A percentile compares a stretch with the other conserved stretches of the same genome.
phyloP scores from a whole-genome alignment of 2,797 vertebrate genomes.

The Naso thynnoides region DNA sequence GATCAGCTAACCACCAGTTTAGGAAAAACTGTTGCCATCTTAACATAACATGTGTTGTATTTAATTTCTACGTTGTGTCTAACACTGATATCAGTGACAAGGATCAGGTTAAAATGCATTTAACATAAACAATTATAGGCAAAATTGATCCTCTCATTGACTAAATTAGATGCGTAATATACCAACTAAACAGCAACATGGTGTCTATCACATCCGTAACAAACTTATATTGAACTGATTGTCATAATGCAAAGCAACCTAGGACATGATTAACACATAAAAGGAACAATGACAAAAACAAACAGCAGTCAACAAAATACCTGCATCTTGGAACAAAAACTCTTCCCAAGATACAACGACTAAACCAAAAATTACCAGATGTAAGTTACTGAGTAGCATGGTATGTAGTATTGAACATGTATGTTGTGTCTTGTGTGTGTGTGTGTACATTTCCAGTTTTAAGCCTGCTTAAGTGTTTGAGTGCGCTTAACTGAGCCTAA shows the following conservation, averaged over 20 bases:
- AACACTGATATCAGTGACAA: no score
- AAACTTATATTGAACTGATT: neutral
- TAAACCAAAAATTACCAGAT: neutral
- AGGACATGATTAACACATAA: neutral
- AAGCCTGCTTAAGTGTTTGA: no score
- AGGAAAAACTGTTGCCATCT: no score
- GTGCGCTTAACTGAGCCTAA: neutral
- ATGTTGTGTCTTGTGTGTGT: constrained; percentile 5
- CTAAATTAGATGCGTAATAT: no score
- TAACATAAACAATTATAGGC: no score
- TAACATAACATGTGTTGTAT: no score
- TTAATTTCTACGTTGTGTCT: no score
- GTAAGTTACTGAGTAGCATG: constrained; percentile 3
- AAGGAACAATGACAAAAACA: neutral
- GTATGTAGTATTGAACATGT: constrained; percentile 7
- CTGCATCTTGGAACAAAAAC: neutral
- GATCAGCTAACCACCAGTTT: no score
- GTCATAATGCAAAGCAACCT: neutral
- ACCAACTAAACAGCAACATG: neutral
- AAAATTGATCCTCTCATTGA: no score
- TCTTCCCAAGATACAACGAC: neutral
- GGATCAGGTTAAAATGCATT: no score
- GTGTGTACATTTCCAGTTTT: constrained; percentile 19
- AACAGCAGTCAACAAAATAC: neutral
- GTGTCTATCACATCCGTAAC: neutral